Evolutionary conservation across 2,888 invertebrate species (phyloP).

Genomic region (Epistrophe grossulariae): DNA sequence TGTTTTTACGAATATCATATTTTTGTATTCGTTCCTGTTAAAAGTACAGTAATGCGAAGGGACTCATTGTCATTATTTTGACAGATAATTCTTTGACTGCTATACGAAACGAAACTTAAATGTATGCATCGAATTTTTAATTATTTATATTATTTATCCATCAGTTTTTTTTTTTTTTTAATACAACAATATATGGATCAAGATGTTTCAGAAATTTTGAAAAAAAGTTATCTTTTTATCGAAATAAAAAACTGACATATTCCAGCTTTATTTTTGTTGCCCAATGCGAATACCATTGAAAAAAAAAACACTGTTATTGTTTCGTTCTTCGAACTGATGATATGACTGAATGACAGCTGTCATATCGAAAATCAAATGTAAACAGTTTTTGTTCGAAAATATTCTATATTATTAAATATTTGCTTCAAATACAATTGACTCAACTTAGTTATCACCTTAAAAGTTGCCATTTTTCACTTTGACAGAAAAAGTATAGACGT

Average conservation of each 20-base stretch:
- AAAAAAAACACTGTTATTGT: background rate
- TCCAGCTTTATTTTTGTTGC: too few species aligned
- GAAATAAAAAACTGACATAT: too few species aligned
- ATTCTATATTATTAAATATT: background rate
- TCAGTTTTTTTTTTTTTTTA: background rate
- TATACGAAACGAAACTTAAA: too few species aligned
- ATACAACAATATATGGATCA: background rate
- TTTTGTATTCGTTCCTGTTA: too few species aligned
- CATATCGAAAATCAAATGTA: background rate
- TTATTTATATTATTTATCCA: background rate
- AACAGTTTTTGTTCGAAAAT: background rate
- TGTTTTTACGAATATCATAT: too few species aligned
- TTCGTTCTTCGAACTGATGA: background rate
- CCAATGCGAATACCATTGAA: too few species aligned
- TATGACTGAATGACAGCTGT: background rate
- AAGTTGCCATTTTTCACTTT: background rate
- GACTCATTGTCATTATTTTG: too few species aligned
- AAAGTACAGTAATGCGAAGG: too few species aligned
- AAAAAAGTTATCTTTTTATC: too few species aligned
- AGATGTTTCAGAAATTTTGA: background rate
- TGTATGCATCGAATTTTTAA: too few species aligned
- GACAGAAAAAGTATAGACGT: background rate
- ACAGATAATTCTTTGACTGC: too few species aligned
- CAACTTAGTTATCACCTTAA: background rate
- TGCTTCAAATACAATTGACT: background rate